Evolutionary conservation across 2,113 vertebrate species (phyloP).

Genomic region (Tragulus kanchil): DNA sequence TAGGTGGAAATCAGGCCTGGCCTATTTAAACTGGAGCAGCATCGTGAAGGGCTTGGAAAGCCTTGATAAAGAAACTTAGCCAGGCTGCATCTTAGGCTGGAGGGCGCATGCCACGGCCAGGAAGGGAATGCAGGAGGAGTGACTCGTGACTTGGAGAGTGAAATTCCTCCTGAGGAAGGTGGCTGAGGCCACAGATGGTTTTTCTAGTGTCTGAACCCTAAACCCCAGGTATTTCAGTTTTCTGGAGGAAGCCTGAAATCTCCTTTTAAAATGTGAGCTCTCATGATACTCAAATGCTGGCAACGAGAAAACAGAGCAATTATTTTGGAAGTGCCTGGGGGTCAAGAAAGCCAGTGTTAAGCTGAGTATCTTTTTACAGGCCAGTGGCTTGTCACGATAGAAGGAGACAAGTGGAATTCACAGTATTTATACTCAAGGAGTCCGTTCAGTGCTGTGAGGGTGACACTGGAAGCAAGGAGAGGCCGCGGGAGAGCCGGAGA

Average conservation of each 20-base stretch:
- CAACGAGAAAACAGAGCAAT: not conserved
- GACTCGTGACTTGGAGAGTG: not conserved
- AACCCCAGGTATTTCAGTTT: not conserved
- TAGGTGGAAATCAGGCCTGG: not conserved
- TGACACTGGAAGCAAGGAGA: not conserved
- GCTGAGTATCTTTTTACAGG: not conserved
- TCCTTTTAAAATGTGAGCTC: not conserved
- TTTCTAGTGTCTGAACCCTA: not conserved
- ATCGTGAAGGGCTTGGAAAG: not conserved
- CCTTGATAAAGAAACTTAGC: not conserved
- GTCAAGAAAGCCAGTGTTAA: not conserved
- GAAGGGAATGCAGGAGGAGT: not conserved
- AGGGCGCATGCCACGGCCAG: no score
- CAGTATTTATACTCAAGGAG: not conserved
- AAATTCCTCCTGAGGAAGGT: not conserved
- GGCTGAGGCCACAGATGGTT: not conserved
- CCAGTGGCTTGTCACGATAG: not conserved
- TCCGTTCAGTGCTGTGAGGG: not conserved
- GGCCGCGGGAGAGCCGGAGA: rapidly evolving
- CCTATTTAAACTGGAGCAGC: not conserved
- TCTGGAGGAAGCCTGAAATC: not conserved
- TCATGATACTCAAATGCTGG: not conserved
- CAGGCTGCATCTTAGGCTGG: no score
- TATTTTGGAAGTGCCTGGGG: not conserved
- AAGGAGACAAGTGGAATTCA: not conserved